Percentiles rank a stretch among this genome's conserved stretches.
Evolutionary conservation across 2,113 vertebrate species (phyloP).

Genomic region (Agapornis roseicollis): DNA sequence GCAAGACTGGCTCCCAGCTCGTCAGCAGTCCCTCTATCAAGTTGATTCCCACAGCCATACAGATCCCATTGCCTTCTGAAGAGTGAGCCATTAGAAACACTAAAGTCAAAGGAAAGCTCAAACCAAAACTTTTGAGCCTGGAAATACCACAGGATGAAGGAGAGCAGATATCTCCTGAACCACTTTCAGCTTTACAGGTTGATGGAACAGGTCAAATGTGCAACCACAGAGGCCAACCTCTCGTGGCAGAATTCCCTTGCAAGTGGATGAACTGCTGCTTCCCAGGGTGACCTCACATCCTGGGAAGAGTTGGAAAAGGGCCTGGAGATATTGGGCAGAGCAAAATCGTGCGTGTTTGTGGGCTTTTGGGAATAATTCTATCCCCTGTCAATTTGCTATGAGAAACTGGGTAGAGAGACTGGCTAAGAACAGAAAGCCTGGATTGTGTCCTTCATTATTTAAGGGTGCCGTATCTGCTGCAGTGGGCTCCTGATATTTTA

Average conservation of each 20-base stretch:
- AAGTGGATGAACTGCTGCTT: background rate
- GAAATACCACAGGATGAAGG: rapidly evolving
- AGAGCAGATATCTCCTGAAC: background rate
- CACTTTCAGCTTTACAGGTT: background rate
- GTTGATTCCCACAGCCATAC: background rate
- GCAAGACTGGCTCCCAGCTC: background rate
- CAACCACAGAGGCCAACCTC: rapidly evolving
- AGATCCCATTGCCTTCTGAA: background rate
- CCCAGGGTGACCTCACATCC: background rate
- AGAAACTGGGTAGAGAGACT: background rate
- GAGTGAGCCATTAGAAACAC: background rate
- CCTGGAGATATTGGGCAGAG: background rate
- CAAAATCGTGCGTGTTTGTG: background rate
- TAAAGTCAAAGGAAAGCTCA: background rate
- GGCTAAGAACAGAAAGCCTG: background rate
- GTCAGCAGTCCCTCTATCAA: background rate
- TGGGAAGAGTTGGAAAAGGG: background rate
- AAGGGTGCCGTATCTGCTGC: background rate
- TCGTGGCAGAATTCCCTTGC: background rate
- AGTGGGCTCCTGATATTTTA: background rate
- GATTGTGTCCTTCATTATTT: background rate
- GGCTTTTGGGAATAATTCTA: background rate
- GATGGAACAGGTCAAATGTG: background rate
- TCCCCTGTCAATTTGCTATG: background rate
- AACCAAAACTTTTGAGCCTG: background rate